phyloP scores from a whole-genome alignment of 2,888 invertebrate species.

The Cylloceria caligata region DNA sequence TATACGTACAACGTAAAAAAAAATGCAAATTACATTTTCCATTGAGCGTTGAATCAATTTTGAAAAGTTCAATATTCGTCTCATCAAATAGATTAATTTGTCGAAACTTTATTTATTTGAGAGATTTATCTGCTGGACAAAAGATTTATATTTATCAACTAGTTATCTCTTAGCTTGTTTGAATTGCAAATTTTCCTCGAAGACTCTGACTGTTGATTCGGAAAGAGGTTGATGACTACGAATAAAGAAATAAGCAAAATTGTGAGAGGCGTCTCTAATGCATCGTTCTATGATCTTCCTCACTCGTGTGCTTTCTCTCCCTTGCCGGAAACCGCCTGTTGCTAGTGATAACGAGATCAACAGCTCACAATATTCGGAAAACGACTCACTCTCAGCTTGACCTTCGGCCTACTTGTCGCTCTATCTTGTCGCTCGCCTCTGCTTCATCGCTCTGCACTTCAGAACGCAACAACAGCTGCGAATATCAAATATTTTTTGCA shows the following conservation, averaged over 20 bases:
- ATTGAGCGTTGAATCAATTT: no score
- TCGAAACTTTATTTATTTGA: no score
- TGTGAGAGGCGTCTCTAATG: background rate
- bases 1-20: no score
- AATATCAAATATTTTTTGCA: constrained; percentile 24
- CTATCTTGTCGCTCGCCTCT: constrained; percentile 39
- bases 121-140: no score
- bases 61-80: no score
- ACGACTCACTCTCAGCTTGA: constrained; percentile 46
- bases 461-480: background rate
- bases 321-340: constrained; percentile 46
- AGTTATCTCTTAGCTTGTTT: no score
- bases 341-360: constrained; percentile 46
- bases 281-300: background rate
- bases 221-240: no score
- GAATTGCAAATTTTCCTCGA: no score
- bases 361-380: constrained; percentile 42
- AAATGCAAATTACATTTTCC: no score
- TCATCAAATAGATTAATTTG: no score
- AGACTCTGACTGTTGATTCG: no score
- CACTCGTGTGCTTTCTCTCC: constrained; percentile 1
- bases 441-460: background rate
- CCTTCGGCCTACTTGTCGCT: constrained; percentile 53
- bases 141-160: no score
- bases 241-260: background rate